Base-by-base conservation (phyloP, 2,113 vertebrate species). In the Odobenus rosmarus region DNA sequence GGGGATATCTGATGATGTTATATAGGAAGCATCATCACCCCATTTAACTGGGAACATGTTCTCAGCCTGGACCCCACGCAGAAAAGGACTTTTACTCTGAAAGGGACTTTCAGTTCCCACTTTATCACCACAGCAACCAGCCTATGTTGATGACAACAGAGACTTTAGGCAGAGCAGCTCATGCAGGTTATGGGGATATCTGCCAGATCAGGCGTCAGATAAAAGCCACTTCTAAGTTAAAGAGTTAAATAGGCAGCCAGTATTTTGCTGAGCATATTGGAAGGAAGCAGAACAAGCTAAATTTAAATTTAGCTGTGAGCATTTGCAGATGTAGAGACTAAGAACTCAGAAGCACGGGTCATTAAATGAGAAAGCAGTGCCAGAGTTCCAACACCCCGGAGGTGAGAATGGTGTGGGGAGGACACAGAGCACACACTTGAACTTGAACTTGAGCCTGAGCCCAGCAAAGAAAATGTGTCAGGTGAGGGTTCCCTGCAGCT, bases 251-350 rank as follows among this genome's bases (percentile, higher is more conserved):
- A 36, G 59, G 69, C 90, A 69, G 80, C 55, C 74, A 1, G 36
- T 46, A 13, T 92, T 85, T 61, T 79, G 88, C 46, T 1, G 7
- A 42, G 95, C 55, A 26, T 39, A 82, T n/a, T 85, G 89, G 77
- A 91, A 91, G 87, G 76, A 84, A 83, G 59, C 90, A 69, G 88
- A 81, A 28, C 23, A 57, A 76, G 84, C 61, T 94, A n/a, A 55
- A 59, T 46, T 93, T 85, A 95, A 90, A 59, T 85, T 88, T 21
- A 95, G 81, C 88, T 96, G 69, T 84, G 69, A 95, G 91, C 31
- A 59, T 64, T 74, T 96, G 90, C 85, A 88, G 95, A 84, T 85
- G 39, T 49, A 86, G 76, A 81, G 82, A 57, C 53, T 49, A 10
- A 88, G 42, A 55, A 7, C 71, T 85, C 93, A 64, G 55, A 85